Percentiles rank a stretch among this genome's conserved stretches.
Evolutionary conservation across 1,140 invertebrate species (phyloP).

Genomic region (Bombyx mori): ASM3026992v2 NC_085129.1:6573501-6574000

Average conservation of each 20-base stretch:
- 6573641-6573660: slow-evolving; percentile 53
- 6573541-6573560: slow-evolving; percentile 9
- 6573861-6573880: slow-evolving; percentile 63
- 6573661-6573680: slow-evolving; percentile 61
- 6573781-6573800: slow-evolving; percentile 61
- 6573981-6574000: slow-evolving; percentile 86
- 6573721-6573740: slow-evolving; percentile 69
- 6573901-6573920: slow-evolving; percentile 87
- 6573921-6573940: slow-evolving; percentile 81
- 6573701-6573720: slow-evolving; percentile 55
- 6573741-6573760: slow-evolving; percentile 60
- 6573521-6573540: neutral
- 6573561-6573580: slow-evolving; percentile 32
- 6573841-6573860: slow-evolving; percentile 59
- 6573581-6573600: slow-evolving; percentile 16
- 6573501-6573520: no score
- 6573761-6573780: slow-evolving; percentile 68
- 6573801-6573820: slow-evolving; percentile 38
- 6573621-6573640: slow-evolving; percentile 38
- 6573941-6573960: slow-evolving; percentile 75
- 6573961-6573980: slow-evolving; percentile 84
- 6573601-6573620: slow-evolving; percentile 27
- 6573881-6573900: slow-evolving; percentile 71
- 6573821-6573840: slow-evolving; percentile 42
- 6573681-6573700: slow-evolving; percentile 66